Conservation (phyloP, 64 coral and sea anemone species). For the Cladopsammia gracilis region DNA sequence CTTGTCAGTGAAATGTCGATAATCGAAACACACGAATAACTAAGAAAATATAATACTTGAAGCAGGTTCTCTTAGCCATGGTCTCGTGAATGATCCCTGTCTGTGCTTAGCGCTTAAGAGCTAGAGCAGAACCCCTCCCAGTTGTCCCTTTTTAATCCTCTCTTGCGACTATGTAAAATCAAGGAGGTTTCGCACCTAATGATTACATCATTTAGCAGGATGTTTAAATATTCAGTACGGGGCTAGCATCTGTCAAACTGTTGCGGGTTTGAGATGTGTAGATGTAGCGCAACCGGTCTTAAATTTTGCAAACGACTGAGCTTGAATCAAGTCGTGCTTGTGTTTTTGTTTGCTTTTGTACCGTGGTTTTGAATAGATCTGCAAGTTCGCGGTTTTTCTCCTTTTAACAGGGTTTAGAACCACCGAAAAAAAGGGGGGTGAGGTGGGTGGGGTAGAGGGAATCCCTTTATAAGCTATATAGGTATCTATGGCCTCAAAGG, state of each 20-base stretch:
- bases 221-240: neutral
- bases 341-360: neutral
- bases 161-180: neutral
- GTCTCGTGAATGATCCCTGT: neutral
- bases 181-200: neutral
- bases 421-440: too few relatives aligned
- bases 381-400: too few relatives aligned
- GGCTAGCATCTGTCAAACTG: slow-evolving; percentile 11
- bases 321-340: neutral
- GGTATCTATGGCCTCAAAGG: too few relatives aligned
- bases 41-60: neutral
- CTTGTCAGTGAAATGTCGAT: slow-evolving; percentile 23
- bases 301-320: neutral
- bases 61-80: neutral
- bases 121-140: neutral
- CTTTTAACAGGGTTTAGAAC: neutral
- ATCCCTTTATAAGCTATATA: too few relatives aligned
- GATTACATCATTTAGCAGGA: neutral
- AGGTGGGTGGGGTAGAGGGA: too few relatives aligned
- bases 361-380: too few relatives aligned
- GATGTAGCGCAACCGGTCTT: neutral
- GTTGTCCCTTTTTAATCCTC: neutral
- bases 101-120: neutral
- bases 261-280: neutral
- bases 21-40: neutral